Base-by-base conservation (phyloP, 2,888 invertebrate species). In the Cosmia trapezina region DNA sequence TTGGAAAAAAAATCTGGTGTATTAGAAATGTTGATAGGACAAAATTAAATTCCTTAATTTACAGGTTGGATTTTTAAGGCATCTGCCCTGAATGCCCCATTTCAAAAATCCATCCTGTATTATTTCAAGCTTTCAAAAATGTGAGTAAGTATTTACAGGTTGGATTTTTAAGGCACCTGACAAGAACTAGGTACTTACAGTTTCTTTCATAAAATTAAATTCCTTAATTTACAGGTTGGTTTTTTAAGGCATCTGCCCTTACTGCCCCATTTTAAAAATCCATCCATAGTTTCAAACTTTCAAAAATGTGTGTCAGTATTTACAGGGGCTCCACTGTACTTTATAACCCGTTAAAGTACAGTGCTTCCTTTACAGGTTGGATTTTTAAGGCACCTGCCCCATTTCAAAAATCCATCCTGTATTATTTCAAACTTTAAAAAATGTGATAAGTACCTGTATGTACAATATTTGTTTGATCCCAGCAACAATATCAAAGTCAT, bases 391-490 rank as follows among this genome's bases (percentile, higher is more conserved):
- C 22, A 28, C 7, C 17, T 17, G 6, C 33, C 33, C 19, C 9
- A 2, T 47, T n/a, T 47, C 4, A 47, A 47, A 37, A 17, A 63
- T 37, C n/a, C 6, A 9, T 0, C 33, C 9, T 17, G 6, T 63
- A 33, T 49, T 9, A 9, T n/a, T 9, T 6, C 6, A n/a, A 5
- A 47, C n/a, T 33, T 4, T 1, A 47, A n/a, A 22, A 9, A 37
- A 12, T 56, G 17, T 17, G 4, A 28, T 12, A 8, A 8, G 12
- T 76, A 90, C 90, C 89, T 90, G 86, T 74, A 91, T 83, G 0
- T 87, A 84, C 57, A 90, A 77, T 53, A 89, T 83, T 49, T 76
- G 64, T 80, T 78, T 87, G 28, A 90, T 84, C 53, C 69, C 79
- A 28, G 71, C 43, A 7, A 75, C 76, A 67, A 84, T 61, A 71